These are phyloP conservation scores for Seira musarum DNA, from an alignment of 2,888 invertebrate genomes.

Conservation along the genomic window DNA sequence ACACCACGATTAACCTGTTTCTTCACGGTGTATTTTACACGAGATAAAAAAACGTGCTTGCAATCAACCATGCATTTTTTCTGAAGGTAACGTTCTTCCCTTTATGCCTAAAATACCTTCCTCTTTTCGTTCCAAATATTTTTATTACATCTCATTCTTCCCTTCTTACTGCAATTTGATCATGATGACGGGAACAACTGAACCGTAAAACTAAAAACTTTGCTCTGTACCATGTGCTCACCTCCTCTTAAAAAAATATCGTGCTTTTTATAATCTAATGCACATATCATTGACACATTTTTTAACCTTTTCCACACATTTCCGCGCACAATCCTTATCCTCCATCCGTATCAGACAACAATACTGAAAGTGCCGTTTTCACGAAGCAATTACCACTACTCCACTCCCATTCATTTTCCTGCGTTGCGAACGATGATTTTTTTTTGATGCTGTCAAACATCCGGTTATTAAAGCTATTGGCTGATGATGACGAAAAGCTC, in stretches of 20 bases:
- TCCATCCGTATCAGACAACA: too few relatives aligned
- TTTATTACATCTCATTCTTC: conserved; percentile 4
- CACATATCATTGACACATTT: conserved; percentile 56
- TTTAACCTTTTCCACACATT: conserved; percentile 35
- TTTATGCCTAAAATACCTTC: conserved; percentile 26
- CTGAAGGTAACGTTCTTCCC: conserved; percentile 42
- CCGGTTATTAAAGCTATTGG: neutral
- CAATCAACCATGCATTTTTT: conserved; percentile 45
- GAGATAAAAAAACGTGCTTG: conserved; percentile 40
- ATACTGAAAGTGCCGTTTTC: neutral
- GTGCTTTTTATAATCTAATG: conserved; percentile 26
- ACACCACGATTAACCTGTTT: conserved; percentile 50
- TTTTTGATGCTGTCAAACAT: conserved; percentile 21
- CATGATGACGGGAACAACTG: conserved; percentile 35
- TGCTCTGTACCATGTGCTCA: conserved; percentile 43
- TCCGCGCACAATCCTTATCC: conserved; percentile 31
- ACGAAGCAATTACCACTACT: neutral
- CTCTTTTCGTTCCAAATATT: conserved; percentile 32
- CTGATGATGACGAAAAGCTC: neutral
- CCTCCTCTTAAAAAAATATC: neutral
- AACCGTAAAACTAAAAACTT: conserved; percentile 36
- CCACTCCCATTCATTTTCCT: neutral
- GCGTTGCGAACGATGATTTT: neutral
- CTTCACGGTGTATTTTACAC: conserved; percentile 44
- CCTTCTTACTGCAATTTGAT: conserved; percentile 23